Evolutionary conservation across 2,888 invertebrate genomes (phyloP).

Genomic region (Electrophaes corylata): DNA sequence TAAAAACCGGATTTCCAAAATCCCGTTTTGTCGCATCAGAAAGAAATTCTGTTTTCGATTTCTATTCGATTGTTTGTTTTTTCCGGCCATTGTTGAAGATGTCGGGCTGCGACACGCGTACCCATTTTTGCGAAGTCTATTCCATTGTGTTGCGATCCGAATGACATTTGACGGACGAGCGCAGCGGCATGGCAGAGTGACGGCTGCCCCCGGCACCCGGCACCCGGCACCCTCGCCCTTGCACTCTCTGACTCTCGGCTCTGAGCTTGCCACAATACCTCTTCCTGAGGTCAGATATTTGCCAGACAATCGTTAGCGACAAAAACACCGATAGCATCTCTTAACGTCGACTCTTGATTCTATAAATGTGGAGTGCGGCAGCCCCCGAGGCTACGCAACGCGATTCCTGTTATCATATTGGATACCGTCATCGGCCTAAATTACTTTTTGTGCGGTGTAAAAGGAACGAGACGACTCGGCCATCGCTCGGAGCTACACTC

Average conservation of each 20-base stretch:
- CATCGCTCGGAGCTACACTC: conserved; percentile 71
- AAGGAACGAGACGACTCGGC: conserved; percentile 61
- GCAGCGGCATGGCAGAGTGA: conserved; percentile 52
- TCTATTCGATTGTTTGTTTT: conserved; percentile 83
- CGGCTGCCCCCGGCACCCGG: conserved; percentile 50
- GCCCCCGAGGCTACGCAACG: conserved; percentile 75
- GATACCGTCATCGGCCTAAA: conserved; percentile 72
- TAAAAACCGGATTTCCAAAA: conserved; percentile 82
- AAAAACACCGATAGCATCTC: conserved; percentile 55
- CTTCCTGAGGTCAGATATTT: conserved; percentile 55
- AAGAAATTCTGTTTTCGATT: conserved; percentile 82
- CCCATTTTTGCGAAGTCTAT: conserved; percentile 80
- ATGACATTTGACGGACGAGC: conserved; percentile 79
- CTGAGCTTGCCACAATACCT: conserved; percentile 1
- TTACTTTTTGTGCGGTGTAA: conserved; percentile 76
- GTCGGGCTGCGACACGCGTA: conserved; percentile 75
- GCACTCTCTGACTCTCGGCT: neutral
- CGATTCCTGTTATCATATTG: conserved; percentile 81
- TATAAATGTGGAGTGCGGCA: conserved; percentile 49
- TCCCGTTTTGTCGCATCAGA: conserved; percentile 78
- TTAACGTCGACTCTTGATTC: conserved; percentile 46
- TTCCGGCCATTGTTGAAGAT: conserved; percentile 73
- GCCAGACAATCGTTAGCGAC: conserved; percentile 48
- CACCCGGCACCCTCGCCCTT: neutral
- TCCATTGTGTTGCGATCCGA: conserved; percentile 73